Percentiles rank a stretch among this genome's conserved stretches.
Evolutionary conservation across 2,113 vertebrate genomes (phyloP).

Genomic region (Epinephelus cyanopodus): DNA sequence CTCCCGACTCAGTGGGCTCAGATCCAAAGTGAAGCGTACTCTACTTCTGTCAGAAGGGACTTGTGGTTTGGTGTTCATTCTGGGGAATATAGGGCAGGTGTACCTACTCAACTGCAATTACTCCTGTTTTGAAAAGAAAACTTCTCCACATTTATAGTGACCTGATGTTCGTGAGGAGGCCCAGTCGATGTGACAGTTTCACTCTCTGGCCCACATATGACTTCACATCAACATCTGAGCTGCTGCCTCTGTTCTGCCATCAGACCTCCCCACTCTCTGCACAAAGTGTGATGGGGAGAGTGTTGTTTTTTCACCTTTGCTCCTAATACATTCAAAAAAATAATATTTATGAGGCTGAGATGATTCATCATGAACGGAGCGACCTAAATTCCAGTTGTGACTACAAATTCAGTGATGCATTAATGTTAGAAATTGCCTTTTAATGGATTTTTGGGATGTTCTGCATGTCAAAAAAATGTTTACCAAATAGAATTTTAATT

Average conservation of each 20-base stretch:
- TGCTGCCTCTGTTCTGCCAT: background rate
- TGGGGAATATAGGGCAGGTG: slow-evolving; percentile 30
- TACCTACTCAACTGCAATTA: slow-evolving; percentile 14
- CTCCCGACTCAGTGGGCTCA: slow-evolving; percentile 43
- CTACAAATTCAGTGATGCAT: background rate
- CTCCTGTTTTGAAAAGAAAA: slow-evolving; percentile 10
- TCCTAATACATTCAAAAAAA: background rate
- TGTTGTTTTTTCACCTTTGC: background rate
- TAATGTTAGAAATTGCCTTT: background rate
- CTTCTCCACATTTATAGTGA: background rate
- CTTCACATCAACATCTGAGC: background rate
- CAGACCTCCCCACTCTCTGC: background rate
- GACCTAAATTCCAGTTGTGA: background rate
- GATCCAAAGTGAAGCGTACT: slow-evolving; percentile 56
- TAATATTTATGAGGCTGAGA: background rate
- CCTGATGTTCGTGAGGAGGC: background rate
- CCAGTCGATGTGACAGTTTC: background rate
- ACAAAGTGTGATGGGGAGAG: background rate
- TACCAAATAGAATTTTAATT: background rate
- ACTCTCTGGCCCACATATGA: background rate
- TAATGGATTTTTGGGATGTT: background rate
- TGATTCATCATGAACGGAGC: background rate
- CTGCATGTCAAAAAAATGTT: background rate
- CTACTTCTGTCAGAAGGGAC: slow-evolving; percentile 54
- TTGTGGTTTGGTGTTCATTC: slow-evolving; percentile 35